Evolutionary conservation across 2,888 invertebrate species (phyloP).

Genomic region (Erynnis tages): DNA sequence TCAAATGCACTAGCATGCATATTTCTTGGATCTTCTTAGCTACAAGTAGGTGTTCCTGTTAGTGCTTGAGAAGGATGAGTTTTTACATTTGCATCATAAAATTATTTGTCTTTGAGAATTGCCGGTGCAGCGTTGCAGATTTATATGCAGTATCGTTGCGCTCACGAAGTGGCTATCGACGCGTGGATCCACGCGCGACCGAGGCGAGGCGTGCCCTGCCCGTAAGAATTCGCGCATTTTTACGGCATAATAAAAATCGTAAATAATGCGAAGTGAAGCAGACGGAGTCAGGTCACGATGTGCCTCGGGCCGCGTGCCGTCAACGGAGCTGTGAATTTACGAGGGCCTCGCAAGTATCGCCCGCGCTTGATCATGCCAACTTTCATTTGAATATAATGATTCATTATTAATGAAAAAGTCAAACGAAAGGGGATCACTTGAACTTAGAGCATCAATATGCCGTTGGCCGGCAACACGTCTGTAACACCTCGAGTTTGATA

Average conservation of each 20-base stretch:
- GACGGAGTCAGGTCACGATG: constrained; percentile 71
- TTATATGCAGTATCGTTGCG: constrained; percentile 48
- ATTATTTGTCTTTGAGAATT: constrained; percentile 35
- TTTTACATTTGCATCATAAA: constrained; percentile 40
- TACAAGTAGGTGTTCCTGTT: background rate
- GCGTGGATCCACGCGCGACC: constrained; percentile 73
- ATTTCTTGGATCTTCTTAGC: too few relatives aligned
- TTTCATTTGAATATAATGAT: constrained; percentile 45
- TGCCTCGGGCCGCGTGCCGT: constrained; percentile 65
- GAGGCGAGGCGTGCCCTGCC: constrained; percentile 59
- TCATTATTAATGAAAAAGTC: too few relatives aligned
- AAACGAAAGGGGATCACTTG: too few relatives aligned
- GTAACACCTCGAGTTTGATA: too few relatives aligned
- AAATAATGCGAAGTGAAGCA: constrained; percentile 70
- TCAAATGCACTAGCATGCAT: too few relatives aligned
- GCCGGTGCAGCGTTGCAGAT: constrained; percentile 38
- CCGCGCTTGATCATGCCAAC: constrained; percentile 48
- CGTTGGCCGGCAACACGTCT: too few relatives aligned
- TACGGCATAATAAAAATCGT: constrained; percentile 75
- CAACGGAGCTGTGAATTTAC: constrained; percentile 71
- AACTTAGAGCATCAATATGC: too few relatives aligned
- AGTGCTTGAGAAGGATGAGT: background rate
- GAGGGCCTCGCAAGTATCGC: constrained; percentile 56
- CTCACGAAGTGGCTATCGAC: constrained; percentile 69
- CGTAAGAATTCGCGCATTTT: constrained; percentile 74